phyloP scores from a whole-genome alignment of 2,888 invertebrate species.

The Aporophyla lueneburgensis region DNA sequence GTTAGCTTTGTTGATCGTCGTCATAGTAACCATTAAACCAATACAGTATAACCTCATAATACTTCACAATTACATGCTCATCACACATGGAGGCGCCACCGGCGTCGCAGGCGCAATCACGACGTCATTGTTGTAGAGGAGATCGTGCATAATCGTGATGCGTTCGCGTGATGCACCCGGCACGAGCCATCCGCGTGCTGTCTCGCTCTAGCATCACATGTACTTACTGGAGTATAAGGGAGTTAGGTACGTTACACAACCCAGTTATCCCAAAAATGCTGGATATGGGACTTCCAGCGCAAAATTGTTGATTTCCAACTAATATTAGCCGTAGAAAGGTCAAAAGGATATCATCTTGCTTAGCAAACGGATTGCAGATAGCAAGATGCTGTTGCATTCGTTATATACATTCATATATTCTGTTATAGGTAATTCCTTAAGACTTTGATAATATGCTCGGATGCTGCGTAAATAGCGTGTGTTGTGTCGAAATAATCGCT shows the following conservation, averaged over 20 bases:
- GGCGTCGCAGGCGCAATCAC: conserved; percentile 43
- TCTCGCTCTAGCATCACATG: conserved; percentile 27
- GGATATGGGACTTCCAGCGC: no score
- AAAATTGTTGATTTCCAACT: no score
- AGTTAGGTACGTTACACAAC: not conserved
- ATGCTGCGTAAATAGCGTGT: not conserved
- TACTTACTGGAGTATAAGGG: conserved; percentile 1
- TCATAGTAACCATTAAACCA: not conserved
- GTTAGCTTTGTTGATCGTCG: not conserved
- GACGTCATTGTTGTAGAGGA: conserved; percentile 47
- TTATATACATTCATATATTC: no score
- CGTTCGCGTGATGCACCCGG: conserved; percentile 48
- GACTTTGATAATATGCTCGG: no score
- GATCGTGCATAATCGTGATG: conserved; percentile 49
- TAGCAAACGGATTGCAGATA: no score
- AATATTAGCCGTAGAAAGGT: no score
- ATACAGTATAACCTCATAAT: conserved; percentile 1
- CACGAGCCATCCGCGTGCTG: conserved; percentile 58
- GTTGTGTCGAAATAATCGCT: not conserved
- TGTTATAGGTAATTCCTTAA: no score
- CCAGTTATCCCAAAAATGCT: not conserved
- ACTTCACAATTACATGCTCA: conserved; percentile 31
- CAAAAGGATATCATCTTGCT: no score
- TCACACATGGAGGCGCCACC: conserved; percentile 56
- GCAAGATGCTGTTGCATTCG: no score